Evolutionary conservation across 2,113 vertebrate genomes (phyloP), one percentile per base, ranked within the genome.

Genomic region (Pyrgilauda ruficollis): DNA sequence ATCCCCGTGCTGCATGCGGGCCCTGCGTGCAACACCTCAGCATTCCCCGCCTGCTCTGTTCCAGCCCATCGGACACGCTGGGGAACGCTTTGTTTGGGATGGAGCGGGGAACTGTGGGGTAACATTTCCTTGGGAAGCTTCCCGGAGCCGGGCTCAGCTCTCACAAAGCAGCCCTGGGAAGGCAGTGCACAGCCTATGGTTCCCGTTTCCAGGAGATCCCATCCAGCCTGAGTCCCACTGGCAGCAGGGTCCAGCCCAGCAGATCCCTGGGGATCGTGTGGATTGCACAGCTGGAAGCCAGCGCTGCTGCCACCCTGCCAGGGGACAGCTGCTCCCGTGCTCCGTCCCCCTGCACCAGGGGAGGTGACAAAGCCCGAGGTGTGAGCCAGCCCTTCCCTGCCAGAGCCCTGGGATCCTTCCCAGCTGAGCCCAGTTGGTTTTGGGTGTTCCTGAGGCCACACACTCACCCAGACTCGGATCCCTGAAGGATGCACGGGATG

Each of bases 41-140:
- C 75, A 2, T 13, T 80, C 13, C 76, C 16, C 4, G 3, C 70
- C 79, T 27, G 33, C 9, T 66, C 63, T 19, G 21, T 3, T 53
- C 93, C n/a, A 17, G 15, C 79, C 90, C 68, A 49, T 47, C 59
- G 20, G 46, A 68, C 41, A 8, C 2, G 2, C 84, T 18, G 59
- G 86, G 82, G 87, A 91, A 44, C 1, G 3, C 62, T 79, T 21
- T 39, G 50, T 31, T 41, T 0, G 0, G 52, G 50, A 59, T 35
- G 55, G 52, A 77, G 59, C 76, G 55, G 63, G 72, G 55, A 78
- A 21, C 3, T 4, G 55, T 0, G 6, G 89, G 86, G 66, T 74
- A 61, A 92, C 31, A 78, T 69, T 56, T 43, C 84, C 78, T 79
- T 95, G 96, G 95, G 79, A 87, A 76, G 37, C 43, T 43, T 83